Conservation (phyloP, 2,113 vertebrate species). For the Sinosuthora webbiana region DNA sequence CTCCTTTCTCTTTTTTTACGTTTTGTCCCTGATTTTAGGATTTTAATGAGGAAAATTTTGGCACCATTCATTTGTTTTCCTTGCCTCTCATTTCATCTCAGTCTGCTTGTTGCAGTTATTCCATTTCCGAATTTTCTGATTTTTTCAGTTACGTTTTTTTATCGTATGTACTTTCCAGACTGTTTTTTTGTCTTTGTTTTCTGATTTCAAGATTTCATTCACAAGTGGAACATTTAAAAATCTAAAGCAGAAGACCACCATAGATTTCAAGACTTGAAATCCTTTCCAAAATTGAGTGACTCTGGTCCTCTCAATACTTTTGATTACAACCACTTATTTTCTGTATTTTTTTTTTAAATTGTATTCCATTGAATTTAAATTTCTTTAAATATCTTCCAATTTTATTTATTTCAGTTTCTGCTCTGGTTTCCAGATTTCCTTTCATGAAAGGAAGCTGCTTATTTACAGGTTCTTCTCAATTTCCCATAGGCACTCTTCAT, state of each 20-base stretch:
- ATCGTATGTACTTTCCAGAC: no score
- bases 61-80: no score
- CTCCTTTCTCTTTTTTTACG: neutral
- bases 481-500: neutral
- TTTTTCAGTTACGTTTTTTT: no score
- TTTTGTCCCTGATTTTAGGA: neutral
- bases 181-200: neutral
- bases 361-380: neutral
- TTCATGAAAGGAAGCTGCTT: neutral
- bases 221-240: neutral
- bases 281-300: neutral
- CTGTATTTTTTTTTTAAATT: neutral
- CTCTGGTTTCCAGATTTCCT: neutral
- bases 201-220: neutral
- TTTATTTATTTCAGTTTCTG: neutral
- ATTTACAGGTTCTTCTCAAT: neutral
- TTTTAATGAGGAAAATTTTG: neutral
- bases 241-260: neutral
- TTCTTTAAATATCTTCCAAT: neutral
- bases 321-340: neutral
- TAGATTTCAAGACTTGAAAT: neutral
- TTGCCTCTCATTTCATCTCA: neutral
- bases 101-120: neutral
- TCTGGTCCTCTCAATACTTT: neutral
- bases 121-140: no score